These are phyloP conservation scores for Polydesmus complanatus DNA, from an alignment of 2,888 invertebrate species.

Conservation along the genomic window DNA sequence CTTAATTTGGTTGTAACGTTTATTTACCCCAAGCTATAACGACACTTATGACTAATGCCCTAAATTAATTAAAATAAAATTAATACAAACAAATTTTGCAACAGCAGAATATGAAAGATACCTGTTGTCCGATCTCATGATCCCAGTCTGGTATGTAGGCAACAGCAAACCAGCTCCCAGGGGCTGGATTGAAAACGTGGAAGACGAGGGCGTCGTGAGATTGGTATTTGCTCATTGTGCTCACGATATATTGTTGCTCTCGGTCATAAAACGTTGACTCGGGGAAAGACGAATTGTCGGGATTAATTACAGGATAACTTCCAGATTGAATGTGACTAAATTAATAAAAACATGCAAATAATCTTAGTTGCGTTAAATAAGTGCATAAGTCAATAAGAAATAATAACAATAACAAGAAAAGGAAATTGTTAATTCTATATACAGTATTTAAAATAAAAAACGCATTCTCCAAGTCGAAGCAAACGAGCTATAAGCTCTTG, in stretches of 20 bases:
- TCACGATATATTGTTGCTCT: conserved; percentile 12
- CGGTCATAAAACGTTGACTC: conserved; percentile 39
- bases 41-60: conserved; percentile 38
- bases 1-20: too few species aligned
- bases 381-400: too few species aligned
- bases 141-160: conserved; percentile 43
- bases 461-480: too few species aligned
- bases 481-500: too few species aligned
- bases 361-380: background rate
- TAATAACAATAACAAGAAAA: too few species aligned
- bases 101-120: conserved; percentile 19
- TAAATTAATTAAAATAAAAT: conserved; percentile 24
- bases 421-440: too few species aligned
- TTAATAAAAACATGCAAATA: conserved; percentile 16
- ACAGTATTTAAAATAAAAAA: too few species aligned
- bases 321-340: conserved; percentile 58
- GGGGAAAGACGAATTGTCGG: conserved; percentile 64
- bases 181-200: conserved; percentile 37
- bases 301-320: conserved; percentile 66
- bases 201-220: conserved; percentile 34
- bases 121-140: conserved; percentile 37
- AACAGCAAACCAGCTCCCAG: conserved; percentile 66
- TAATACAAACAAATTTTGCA: background rate
- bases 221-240: conserved; percentile 25
- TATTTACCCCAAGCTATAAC: conserved; percentile 38